Evolutionary conservation across 2,888 invertebrate genomes (phyloP).

Genomic region (Athalia cordata): DNA sequence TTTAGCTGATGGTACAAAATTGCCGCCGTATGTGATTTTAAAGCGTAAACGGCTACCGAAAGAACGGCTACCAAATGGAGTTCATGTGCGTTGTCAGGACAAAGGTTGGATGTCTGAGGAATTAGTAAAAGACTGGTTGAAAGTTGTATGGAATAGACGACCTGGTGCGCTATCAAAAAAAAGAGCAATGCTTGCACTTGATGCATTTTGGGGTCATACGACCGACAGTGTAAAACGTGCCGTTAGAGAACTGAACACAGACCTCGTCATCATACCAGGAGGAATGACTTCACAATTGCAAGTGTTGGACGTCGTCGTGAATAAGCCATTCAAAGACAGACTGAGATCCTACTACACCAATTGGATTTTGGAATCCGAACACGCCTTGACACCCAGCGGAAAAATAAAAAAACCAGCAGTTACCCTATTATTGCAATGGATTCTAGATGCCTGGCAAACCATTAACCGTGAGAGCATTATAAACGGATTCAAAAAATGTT

Average conservation of each 20-base stretch:
- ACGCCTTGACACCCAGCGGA: conserved; percentile 32
- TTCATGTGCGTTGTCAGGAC: conserved; percentile 25
- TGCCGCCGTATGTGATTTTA: conserved; percentile 38
- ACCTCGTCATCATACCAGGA: too few relatives aligned
- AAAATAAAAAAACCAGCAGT: conserved; percentile 45
- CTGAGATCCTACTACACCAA: conserved; percentile 26
- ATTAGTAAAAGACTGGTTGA: too few relatives aligned
- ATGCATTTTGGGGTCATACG: too few relatives aligned
- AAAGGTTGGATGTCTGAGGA: too few relatives aligned
- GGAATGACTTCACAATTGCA: too few relatives aligned
- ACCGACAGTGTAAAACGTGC: too few relatives aligned
- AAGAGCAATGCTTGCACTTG: too few relatives aligned
- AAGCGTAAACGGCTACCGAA: conserved; percentile 34
- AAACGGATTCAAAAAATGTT: conserved; percentile 46
- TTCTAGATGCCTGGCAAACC: conserved; percentile 40
- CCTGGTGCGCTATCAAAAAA: too few relatives aligned
- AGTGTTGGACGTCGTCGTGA: too few relatives aligned
- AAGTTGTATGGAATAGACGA: too few relatives aligned
- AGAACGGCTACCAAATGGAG: conserved; percentile 36
- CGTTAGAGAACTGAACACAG: conserved; percentile 7
- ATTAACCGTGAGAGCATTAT: conserved; percentile 10
- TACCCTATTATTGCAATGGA: conserved; percentile 16
- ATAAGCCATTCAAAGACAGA: conserved; percentile 36
- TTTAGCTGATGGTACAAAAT: conserved; percentile 38
- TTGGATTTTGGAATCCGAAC: neutral